phyloP scores from a whole-genome alignment of 2,113 vertebrate species.

The Egretta garzetta region DNA sequence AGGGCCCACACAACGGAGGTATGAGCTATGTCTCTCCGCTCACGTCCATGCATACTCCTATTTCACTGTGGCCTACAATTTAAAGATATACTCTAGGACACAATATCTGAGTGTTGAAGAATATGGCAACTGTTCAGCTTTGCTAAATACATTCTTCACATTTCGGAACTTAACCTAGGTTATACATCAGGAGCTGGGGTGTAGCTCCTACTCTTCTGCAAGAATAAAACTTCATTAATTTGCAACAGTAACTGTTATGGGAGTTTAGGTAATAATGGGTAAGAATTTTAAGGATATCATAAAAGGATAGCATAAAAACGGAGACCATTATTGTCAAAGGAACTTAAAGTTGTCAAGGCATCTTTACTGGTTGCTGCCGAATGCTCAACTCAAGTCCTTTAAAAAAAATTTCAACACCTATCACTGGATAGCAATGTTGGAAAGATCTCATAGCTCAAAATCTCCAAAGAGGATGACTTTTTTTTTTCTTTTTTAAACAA shows the following conservation, averaged over 20 bases:
- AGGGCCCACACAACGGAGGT: background rate
- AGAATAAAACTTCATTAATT: background rate
- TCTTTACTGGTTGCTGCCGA: background rate
- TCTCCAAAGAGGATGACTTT: background rate
- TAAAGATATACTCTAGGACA: background rate
- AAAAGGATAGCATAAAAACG: background rate
- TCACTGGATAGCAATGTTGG: background rate
- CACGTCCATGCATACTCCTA: background rate
- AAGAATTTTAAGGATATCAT: background rate
- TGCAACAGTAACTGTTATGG: background rate
- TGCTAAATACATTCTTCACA: background rate
- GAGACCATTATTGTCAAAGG: background rate
- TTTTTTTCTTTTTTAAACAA: background rate
- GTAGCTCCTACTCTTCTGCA: background rate
- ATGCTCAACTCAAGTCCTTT: background rate
- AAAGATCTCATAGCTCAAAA: background rate
- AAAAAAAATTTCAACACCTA: background rate
- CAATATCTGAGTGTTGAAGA: background rate
- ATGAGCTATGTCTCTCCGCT: background rate
- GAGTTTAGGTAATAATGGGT: background rate
- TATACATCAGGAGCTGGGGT: background rate
- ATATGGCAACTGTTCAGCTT: background rate
- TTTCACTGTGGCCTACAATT: background rate
- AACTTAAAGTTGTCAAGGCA: background rate
- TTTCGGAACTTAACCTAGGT: background rate